phyloP scores from a whole-genome alignment of 2,113 vertebrate genomes.

The Okapia johnstoni region DNA sequence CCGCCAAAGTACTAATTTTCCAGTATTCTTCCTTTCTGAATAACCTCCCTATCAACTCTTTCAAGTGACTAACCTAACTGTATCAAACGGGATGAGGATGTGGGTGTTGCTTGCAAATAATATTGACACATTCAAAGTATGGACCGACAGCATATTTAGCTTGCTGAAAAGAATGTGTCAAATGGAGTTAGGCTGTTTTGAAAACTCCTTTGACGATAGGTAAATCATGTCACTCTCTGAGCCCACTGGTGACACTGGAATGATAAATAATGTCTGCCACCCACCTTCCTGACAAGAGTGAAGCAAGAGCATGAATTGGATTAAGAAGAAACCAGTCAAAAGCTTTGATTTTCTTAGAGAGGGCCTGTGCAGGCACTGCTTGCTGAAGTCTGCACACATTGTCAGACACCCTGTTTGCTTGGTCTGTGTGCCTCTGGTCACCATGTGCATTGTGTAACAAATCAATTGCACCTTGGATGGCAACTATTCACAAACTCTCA shows the following conservation, averaged over 20 bases:
- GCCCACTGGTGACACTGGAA: slow-evolving; percentile 58
- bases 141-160: slow-evolving; percentile 57
- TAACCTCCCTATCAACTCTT: slow-evolving; percentile 44
- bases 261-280: slow-evolving; percentile 68
- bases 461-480: slow-evolving; percentile 66
- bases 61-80: slow-evolving; percentile 58
- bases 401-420: slow-evolving; percentile 32
- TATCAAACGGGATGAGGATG: slow-evolving; percentile 19
- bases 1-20: background rate
- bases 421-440: slow-evolving; percentile 29
- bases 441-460: slow-evolving; percentile 23
- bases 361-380: background rate
- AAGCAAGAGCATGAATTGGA: slow-evolving; percentile 53
- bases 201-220: slow-evolving; percentile 59
- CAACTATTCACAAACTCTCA: slow-evolving; percentile 43
- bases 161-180: slow-evolving; percentile 69
- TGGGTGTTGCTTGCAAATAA: slow-evolving; percentile 61
- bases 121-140: slow-evolving; percentile 63
- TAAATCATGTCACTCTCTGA: slow-evolving; percentile 71
- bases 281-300: slow-evolving; percentile 55
- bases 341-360: slow-evolving; percentile 54
- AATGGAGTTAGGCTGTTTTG: slow-evolving; percentile 56
- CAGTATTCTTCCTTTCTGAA: background rate
- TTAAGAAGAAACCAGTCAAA: slow-evolving; percentile 40
- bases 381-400: background rate